Percentiles rank a stretch among this genome's conserved stretches.
Evolutionary conservation across 2,888 invertebrate genomes (phyloP).

Genomic region (Tuberolachnus salignus): DNA sequence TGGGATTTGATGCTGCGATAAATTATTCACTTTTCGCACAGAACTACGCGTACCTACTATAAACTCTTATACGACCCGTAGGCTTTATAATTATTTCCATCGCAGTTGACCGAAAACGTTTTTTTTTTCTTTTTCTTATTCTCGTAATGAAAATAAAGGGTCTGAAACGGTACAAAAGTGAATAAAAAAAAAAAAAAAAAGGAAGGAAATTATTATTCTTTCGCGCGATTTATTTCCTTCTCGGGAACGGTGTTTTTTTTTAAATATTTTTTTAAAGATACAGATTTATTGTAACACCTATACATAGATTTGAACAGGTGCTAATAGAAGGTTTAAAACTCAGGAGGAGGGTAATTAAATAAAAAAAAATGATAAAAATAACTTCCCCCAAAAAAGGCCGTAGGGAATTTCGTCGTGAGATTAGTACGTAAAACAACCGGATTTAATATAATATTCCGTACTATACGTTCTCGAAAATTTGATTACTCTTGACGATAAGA

Average conservation of each 20-base stretch:
- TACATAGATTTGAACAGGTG: no score
- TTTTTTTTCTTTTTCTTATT: background rate
- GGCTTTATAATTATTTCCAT: conserved; percentile 9
- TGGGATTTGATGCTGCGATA: conserved; percentile 7
- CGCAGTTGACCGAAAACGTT: conserved; percentile 28
- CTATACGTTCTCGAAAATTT: no score
- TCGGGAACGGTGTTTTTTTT: background rate
- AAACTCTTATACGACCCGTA: background rate
- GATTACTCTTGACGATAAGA: no score
- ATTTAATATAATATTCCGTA: no score
- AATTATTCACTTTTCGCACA: conserved; percentile 44
- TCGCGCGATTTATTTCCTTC: background rate
- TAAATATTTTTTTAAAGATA: background rate
- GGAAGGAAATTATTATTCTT: conserved; percentile 10
- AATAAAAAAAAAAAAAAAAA: background rate
- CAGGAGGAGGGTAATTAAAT: no score
- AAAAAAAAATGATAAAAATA: no score
- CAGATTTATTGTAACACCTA: background rate
- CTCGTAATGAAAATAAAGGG: conserved; percentile 21
- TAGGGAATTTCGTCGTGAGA: no score
- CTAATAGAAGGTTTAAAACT: no score
- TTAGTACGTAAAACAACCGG: no score
- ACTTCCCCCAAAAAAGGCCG: no score
- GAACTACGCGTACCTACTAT: background rate
- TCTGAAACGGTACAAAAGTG: background rate